These are phyloP conservation scores for Phorcus lineatus DNA, from an alignment of 2,888 invertebrate species.

Conservation along the genomic window DNA sequence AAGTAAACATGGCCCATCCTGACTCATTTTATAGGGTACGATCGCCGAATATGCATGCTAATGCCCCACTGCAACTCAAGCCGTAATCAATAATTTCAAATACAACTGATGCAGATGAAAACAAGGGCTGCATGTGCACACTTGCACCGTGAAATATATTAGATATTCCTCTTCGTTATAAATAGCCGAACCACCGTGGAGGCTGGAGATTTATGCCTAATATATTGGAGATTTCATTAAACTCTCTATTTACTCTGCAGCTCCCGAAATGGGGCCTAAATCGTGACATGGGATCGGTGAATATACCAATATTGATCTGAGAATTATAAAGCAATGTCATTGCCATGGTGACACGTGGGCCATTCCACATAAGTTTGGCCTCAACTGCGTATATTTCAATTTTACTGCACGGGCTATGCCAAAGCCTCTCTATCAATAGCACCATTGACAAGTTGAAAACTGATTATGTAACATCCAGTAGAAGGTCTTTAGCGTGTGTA, in stretches of 20 bases:
- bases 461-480: conserved; percentile 22
- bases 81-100: conserved; percentile 50
- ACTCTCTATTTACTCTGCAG: conserved; percentile 45
- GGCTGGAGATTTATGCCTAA: conserved; percentile 36
- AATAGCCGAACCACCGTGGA: not conserved
- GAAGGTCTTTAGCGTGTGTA: conserved; percentile 21
- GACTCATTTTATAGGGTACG: conserved; percentile 31
- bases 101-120: conserved; percentile 34
- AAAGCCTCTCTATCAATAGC: conserved; percentile 17
- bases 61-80: conserved; percentile 44
- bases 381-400: conserved; percentile 13
- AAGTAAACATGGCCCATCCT: conserved; percentile 36
- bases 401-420: not conserved
- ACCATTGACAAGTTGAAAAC: conserved; percentile 21
- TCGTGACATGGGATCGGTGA: conserved; percentile 35
- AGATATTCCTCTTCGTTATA: conserved; percentile 6
- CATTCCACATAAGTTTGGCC: conserved; percentile 13
- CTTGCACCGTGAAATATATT: conserved; percentile 17
- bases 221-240: conserved; percentile 49
- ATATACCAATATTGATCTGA: conserved; percentile 48
- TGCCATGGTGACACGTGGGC: conserved; percentile 35
- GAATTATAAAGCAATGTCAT: conserved; percentile 41
- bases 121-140: conserved; percentile 21
- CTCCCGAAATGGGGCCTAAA: conserved; percentile 38
- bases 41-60: conserved; percentile 31